Evolutionary conservation across 2,888 invertebrate genomes (phyloP), one percentile per base, ranked within the genome.

Genomic region (Zhengitettix transpicula): DNA sequence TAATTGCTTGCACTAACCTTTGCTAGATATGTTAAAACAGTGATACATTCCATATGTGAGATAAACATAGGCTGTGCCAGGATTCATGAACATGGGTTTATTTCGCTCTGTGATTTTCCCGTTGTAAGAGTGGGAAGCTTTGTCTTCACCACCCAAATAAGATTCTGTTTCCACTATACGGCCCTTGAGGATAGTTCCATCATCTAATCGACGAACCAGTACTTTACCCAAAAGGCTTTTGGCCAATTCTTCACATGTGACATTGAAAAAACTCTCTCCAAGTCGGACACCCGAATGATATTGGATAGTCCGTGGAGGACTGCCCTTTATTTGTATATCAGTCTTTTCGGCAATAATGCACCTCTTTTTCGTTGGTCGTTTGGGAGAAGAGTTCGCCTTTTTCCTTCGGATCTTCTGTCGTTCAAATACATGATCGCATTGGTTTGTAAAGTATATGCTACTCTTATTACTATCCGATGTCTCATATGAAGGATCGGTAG

Each of bases 1-100:
- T n/a, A n/a, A n/a, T n/a, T n/a, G n/a, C n/a, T n/a, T n/a, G n/a
- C n/a, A n/a, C n/a, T 28, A 28, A 81, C 82, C 81, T 72, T 73
- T 70, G 66, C 82, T 80, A 42, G 85, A 85, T 62, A 87, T 81
- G 69, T 87, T 87, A 67, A 87, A 79, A 68, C 85, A 85, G 67
- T 80, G 76, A 67, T 87, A 85, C 80, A 85, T 83, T 64, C 87
- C 86, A 69, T 87, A 87, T 1, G 84, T 85, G 66, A 81, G 74
- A 66, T 87, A 86, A 7, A 87, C 82, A 69, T 82, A 87, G 40
- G 79, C 75, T 11, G 86, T 86, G 15, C 86, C 86, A 17, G 84
- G 80, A 58, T 74, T 70, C 83, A 85, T 84, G 67, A 80, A 87
- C 84, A 87, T 84, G 1, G 86, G 82, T 66, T 78, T 76, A 68